Base-by-base conservation (phyloP, 2,888 invertebrate genomes). In the Heliconius ismenius region DNA sequence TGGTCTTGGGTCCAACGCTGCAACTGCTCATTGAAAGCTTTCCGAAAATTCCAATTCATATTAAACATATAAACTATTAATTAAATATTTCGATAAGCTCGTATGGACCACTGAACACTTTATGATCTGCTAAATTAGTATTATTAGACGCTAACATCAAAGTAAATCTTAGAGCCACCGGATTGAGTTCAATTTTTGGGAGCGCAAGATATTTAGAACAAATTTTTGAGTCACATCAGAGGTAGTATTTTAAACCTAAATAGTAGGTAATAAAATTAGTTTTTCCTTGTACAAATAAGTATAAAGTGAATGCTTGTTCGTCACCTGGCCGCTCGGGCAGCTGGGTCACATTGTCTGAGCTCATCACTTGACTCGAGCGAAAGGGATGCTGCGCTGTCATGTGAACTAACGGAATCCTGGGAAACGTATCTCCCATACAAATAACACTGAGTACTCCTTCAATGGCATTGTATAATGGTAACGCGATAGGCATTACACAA, bases 281-380 rank as follows among this genome's bases (percentile, higher is more conserved):
- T 84, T 86, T 89, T 24, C 75, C 73, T 81, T 80, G 81, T 24
- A n/a, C 54, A 21, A 54, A 54, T 54, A 54, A 3, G 18, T 54
- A 72, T 13, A 6, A 4, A 76, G 77, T 54, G 62, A 21, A 58
- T 54, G 24, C 24, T 77, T 79, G 82, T 84, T 86, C 87, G 62
- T 92, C 93, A 92, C 93, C 93, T 92, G 93, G 93, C 86, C 84
- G 84, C 83, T 83, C 84, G 82, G 84, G 89, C 88, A 84, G 84
- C 83, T 92, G 91, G 88, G 85, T 81, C 84, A 84, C 85, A 86
- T 90, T 91, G 89, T 90, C 86, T 85, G 83, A 86, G 85, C 88
- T 86, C 91, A 90, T 92, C 93, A 93, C 93, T 93, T 93, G 93
- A 92, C 93, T 92, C 91, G 87, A 84, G 86, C 89, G 89, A 92